A percentile compares a stretch with the other conserved stretches of the same genome.
Evolutionary conservation across 1,140 invertebrate species (phyloP).

Genomic region (Trinorchestia longiramus): DNA sequence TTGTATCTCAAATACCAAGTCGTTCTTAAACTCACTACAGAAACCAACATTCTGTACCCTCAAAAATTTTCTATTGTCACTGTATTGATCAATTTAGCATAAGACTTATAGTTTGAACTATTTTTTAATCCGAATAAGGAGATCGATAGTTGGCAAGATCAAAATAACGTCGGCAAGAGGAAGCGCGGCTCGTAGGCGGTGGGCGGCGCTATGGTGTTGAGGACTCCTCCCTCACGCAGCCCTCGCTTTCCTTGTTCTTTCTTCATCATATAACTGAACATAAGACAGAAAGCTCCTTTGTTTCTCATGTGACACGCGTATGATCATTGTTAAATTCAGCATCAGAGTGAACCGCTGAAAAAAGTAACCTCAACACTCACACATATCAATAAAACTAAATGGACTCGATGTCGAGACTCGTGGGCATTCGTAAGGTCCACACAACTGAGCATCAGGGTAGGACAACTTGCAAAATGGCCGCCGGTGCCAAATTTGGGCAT

Average conservation of each 20-base stretch:
- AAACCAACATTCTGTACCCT: background rate
- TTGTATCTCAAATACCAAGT: background rate
- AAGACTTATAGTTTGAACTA: background rate
- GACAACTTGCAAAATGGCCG: slow-evolving; percentile 28
- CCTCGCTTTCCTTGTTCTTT: slow-evolving; percentile 23
- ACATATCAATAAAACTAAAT: background rate
- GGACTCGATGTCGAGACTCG: background rate
- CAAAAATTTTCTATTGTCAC: background rate
- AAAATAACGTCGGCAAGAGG: background rate
- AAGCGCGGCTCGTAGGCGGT: background rate
- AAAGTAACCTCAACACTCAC: background rate
- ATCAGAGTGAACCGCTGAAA: background rate
- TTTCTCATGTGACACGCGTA: background rate
- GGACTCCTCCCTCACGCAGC: background rate
- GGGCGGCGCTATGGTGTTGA: background rate
- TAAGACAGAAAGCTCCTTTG: background rate
- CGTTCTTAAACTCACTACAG: background rate
- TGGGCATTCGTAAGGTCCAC: background rate
- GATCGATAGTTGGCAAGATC: background rate
- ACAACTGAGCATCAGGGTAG: slow-evolving; percentile 25
- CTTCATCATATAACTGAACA: background rate
- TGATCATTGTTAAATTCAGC: background rate
- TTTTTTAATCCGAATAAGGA: background rate
- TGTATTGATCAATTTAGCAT: background rate
- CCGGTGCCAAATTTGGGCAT: slow-evolving; percentile 52